Conservation (phyloP, 2,888 invertebrate genomes). For the Spisula solida region DNA sequence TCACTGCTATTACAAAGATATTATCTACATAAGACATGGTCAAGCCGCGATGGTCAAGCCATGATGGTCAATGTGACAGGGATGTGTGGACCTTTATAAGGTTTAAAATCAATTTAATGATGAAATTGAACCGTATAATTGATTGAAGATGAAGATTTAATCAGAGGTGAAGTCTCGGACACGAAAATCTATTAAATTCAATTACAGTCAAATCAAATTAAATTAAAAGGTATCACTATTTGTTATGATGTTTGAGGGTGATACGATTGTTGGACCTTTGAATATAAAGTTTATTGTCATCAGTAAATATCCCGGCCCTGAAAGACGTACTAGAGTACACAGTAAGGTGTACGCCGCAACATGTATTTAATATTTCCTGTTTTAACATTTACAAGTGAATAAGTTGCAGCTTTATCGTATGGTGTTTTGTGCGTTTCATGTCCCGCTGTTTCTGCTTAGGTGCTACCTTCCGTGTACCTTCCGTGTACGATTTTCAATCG, state of each 20-base stretch:
- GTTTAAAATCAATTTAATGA: slow-evolving; percentile 66
- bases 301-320: background rate
- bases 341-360: too few species aligned
- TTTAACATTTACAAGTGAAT: too few species aligned
- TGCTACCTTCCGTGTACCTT: too few species aligned
- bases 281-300: slow-evolving; percentile 27
- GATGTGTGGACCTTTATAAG: slow-evolving; percentile 45
- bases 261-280: slow-evolving; percentile 11
- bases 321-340: too few species aligned
- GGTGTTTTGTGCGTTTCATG: too few species aligned
- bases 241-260: slow-evolving; percentile 23
- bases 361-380: too few species aligned
- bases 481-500: too few species aligned
- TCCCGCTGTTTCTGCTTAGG: too few species aligned
- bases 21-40: slow-evolving; percentile 28
- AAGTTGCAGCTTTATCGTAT: background rate
- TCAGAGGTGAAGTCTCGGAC: slow-evolving; percentile 56
- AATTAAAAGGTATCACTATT: slow-evolving; percentile 48
- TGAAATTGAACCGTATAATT: slow-evolving; percentile 66
- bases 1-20: slow-evolving; percentile 13
- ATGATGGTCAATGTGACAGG: slow-evolving; percentile 7
- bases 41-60: slow-evolving; percentile 30
- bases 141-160: slow-evolving; percentile 46
- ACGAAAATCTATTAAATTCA: slow-evolving; percentile 61
- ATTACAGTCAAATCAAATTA: slow-evolving; percentile 62